These are phyloP conservation scores for Dioctria rufipes DNA, from an alignment of 2,888 invertebrate genomes.

Conservation along the genomic window DNA sequence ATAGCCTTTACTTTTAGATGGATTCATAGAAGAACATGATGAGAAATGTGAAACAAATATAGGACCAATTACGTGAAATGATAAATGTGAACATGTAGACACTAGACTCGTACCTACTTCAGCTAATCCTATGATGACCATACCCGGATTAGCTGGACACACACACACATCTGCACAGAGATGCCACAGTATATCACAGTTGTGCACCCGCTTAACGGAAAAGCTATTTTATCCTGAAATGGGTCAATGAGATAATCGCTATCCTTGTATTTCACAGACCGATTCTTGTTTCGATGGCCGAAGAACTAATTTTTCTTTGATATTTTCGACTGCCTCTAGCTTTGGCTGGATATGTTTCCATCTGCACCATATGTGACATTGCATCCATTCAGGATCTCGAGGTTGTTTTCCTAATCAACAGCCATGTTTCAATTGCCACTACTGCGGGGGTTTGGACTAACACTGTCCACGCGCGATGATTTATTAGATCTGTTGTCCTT, in stretches of 20 bases:
- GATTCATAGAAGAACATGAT: constrained; percentile 26
- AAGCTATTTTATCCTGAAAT: not conserved
- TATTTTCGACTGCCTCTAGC: not conserved
- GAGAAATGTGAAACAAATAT: constrained; percentile 37
- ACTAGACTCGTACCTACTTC: not conserved
- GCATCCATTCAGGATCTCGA: constrained; percentile 10
- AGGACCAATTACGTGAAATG: constrained; percentile 34
- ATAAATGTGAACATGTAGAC: constrained; percentile 14
- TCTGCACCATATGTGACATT: constrained; percentile 24
- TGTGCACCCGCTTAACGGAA: too few species aligned
- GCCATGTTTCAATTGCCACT: constrained; percentile 16
- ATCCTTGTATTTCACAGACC: too few species aligned
- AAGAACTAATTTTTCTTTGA: not conserved
- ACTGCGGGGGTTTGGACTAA: not conserved
- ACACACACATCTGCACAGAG: too few species aligned
- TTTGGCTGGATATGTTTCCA: constrained; percentile 20
- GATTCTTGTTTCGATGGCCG: not conserved
- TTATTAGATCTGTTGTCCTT: constrained; percentile 31
- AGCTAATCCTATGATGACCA: constrained; percentile 3
- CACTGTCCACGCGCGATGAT: constrained; percentile 25
- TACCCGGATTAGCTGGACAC: not conserved
- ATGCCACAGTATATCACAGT: too few species aligned
- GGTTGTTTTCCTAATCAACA: constrained; percentile 11
- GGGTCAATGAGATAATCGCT: constrained; percentile 38
- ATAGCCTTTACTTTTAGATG: not conserved